Evolutionary conservation across 2,797 vertebrate species (phyloP), one percentile per base, ranked within the genome.

Genomic region (Sylvia borin): DNA sequence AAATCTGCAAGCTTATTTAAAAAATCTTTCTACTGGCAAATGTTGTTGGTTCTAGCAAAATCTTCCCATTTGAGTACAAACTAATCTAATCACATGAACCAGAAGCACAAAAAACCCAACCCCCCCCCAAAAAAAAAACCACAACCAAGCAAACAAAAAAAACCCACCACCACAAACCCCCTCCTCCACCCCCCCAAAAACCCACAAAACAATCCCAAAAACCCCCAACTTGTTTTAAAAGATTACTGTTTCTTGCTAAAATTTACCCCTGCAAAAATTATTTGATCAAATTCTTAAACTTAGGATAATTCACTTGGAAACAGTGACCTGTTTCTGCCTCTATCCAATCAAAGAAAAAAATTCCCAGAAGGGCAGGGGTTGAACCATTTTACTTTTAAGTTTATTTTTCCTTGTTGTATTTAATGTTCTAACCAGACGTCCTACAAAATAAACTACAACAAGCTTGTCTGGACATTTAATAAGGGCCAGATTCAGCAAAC

Each of bases 401-500:
- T 94, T 95, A 94, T 97, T 97, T 96, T 95, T 92, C 81, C 95
- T 96, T 88, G 91, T 96, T 95, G 65, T 68, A 75, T 93, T 95
- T 96, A 95, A 96, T 85, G 83, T 92, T 96, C 93, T 94, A 96
- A 94, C 94, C 87, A 96, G 95, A 96, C 50, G 7, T 75, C 86
- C 58, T 96, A 96, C 95, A 96, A 96, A 97, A 95, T 97, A 96
- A 95, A 96, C 88, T 95, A 95, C 94, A 88, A 91, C 82, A 96
- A 94, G 88, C 90, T 97, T 90, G 87, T 95, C 92, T 96, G 92
- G 95, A 96, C 94, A 95, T 90, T 97, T 96, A 95, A 96, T 95
- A 97, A 97, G 79, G 79, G 92, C 79, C 93, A 95, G 88, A 96
- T 96, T 96, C 94, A 95, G 85, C 83, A 96, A 96, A 93, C 83